Base-by-base conservation (phyloP, 2,888 invertebrate genomes). In the Diaphora mendica region DNA sequence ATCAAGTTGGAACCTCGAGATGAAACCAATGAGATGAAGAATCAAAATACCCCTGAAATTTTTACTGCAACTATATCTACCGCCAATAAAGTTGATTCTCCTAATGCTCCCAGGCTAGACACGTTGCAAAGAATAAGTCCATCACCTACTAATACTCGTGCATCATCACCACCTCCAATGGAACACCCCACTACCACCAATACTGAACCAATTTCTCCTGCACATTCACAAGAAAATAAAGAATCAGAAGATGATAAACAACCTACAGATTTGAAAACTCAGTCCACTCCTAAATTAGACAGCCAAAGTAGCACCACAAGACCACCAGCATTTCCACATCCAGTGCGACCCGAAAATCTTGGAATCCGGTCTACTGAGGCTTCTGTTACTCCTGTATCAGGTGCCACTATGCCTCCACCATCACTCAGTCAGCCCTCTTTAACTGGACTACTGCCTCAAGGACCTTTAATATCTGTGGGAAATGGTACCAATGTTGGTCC, bases 391-490 rank as follows among this genome's bases (percentile, higher is more conserved):
- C 93, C 93, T 78, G 93, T 92, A 44, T 89, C 93, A 75, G 92
- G 83, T n/a, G 95, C 93, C 80, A 92, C 85, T 79, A 93, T 95
- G 93, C 94, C 93, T 51, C 94, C 95, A 71, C 94, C 94, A 62
- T 85, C 94, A 55, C 93, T 96, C 13, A 96, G 94, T 62, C 96
- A 96, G 86, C 95, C 96, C 39, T 96, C 96, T 23, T 90, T 96
- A 71, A 94, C 96, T 64, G 96, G 96, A 42, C 88, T 96, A 64
- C 90, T 97, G 90, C 96, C 96, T 75, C 96, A 96, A 70, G 96
- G 96, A 64, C 96, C 97, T 82, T 88, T 97, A 79, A 96, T 96
- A 83, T 96, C 97, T 62, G 96, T 97, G 11, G 97, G 96, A 72
- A 96, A 96, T 86, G 94, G 94, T 72, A 89, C 96, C 69, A 95